Base-by-base conservation (phyloP, 1,140 invertebrate species). In the Trigoniulus corallinus region DNA sequence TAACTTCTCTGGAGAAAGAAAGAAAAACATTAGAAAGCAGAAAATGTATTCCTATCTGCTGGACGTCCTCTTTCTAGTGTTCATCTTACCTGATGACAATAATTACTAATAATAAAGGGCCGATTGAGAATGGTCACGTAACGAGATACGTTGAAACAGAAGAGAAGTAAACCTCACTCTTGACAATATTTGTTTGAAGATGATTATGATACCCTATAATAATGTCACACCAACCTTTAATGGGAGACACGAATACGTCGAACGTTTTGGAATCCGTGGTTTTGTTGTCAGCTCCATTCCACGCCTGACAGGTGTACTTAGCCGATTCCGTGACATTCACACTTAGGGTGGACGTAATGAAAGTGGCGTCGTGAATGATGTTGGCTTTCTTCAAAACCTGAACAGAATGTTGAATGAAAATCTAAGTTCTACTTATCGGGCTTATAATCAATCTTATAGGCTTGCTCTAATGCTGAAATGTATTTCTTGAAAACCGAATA, bases 231-330 rank as follows among this genome's bases (percentile, higher is more conserved):
- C 51, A 50, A 56, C 50, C 47, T 13, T 41, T 44, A 29, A 27
- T 37, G 15, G 50, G 55, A 13, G 21, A 34, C 10, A 55, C 54
- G 26, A 54, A 51, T 3, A 56, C 42, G 24, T 52, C 39, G 26
- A 54, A 56, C 3, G 51, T 21, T 37, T 51, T 50, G 34, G 40
- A 21, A 25, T 53, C 52, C n/a, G 48, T 43, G 18, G 44, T 18
- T 12, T 43, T 22, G 41, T 49, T 37, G 34, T 57, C 51, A 29
- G 45, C 29, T 25, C 55, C 51, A 52, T 65, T 67, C 26, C 54
- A 51, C 13, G 63, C 65, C 20, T 51, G 53, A 48, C 65, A 67
- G 4, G 64, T 63, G 53, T 62, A 66, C 27, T 58, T 57, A 24
- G 57, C 57, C 3, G 59, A 59, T 25, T 60, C 55, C 0, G 64